phyloP scores from a whole-genome alignment of 1,140 invertebrate genomes.

The Drosophila littoralis region DNA sequence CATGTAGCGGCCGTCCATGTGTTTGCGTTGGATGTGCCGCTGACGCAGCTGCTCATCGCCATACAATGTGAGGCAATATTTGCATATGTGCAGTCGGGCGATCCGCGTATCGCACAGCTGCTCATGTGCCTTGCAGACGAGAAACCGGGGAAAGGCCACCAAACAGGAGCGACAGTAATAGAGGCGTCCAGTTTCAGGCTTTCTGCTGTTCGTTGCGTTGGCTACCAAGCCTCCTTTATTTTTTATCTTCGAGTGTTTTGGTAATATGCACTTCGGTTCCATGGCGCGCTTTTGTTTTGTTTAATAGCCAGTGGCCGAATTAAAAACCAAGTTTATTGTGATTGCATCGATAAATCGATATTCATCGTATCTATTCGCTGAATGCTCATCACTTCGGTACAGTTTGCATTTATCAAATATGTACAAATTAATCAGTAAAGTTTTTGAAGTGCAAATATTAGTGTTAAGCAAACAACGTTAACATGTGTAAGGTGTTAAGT shows the following conservation, averaged over 20 bases:
- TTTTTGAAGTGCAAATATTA: too few relatives aligned
- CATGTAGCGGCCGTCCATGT: slow-evolving; percentile 46
- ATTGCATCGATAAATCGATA: neutral
- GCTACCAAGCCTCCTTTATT: neutral
- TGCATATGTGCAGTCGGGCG: slow-evolving; percentile 52
- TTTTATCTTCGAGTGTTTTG: slow-evolving; percentile 1
- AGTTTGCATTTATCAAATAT: neutral
- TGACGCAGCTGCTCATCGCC: slow-evolving; percentile 49
- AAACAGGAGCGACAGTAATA: slow-evolving; percentile 58
- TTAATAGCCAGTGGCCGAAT: neutral
- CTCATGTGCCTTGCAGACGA: slow-evolving; percentile 53
- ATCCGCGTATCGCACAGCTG: slow-evolving; percentile 46
- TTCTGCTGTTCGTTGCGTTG: neutral
- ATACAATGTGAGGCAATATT: slow-evolving; percentile 59
- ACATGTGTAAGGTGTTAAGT: too few relatives aligned
- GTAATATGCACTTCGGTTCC: slow-evolving; percentile 24
- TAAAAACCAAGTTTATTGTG: neutral
- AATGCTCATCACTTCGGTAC: neutral
- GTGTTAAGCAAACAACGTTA: too few relatives aligned
- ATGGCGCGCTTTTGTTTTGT: slow-evolving; percentile 2
- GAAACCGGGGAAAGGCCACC: slow-evolving; percentile 37
- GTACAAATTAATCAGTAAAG: neutral
- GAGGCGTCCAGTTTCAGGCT: slow-evolving; percentile 4
- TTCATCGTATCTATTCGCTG: neutral
- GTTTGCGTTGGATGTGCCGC: slow-evolving; percentile 58